A percentile compares a stretch with the other conserved stretches of the same genome.
These are phyloP conservation scores for Coregonus sp. DNA, from an alignment of 2,797 vertebrate genomes.

Conservation along the genomic window DNA sequence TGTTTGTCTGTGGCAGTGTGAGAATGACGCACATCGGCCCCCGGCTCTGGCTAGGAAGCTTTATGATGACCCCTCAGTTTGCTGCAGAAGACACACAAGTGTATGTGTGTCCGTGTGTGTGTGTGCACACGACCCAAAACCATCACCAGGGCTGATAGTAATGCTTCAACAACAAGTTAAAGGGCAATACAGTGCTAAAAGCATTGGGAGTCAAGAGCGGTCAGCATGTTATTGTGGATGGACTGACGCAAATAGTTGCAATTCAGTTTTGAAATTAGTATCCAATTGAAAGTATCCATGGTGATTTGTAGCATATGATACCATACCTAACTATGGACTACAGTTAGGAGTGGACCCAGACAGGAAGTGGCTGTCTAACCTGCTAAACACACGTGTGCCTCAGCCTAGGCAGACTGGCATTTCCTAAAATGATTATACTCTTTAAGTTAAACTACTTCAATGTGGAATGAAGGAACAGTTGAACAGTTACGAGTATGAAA, in stretches of 20 bases:
- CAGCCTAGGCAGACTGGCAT: background rate
- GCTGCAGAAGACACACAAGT: background rate
- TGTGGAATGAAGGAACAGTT: background rate
- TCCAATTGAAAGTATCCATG: background rate
- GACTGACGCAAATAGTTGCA: too few species aligned
- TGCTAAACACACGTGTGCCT: background rate
- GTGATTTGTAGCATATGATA: background rate
- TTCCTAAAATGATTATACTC: background rate
- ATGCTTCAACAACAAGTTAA: too few species aligned
- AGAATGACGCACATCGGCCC: constrained; percentile 54
- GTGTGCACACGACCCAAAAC: too few species aligned
- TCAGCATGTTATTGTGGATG: too few species aligned
- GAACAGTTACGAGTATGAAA: too few species aligned
- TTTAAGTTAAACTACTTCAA: background rate
- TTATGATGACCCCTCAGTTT: background rate
- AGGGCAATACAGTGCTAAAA: too few species aligned
- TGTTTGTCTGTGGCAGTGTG: constrained; percentile 35
- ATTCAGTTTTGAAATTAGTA: too few species aligned
- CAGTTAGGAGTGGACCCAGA: background rate
- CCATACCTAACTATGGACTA: background rate
- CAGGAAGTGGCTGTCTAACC: background rate
- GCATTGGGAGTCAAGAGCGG: too few species aligned
- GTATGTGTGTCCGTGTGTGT: background rate
- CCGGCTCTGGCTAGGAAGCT: background rate
- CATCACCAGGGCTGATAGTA: too few species aligned